A percentile compares a stretch with the other conserved stretches of the same genome.
phyloP scores from a whole-genome alignment of 2,113 vertebrate species.

The Bungarus multicinctus region DNA sequence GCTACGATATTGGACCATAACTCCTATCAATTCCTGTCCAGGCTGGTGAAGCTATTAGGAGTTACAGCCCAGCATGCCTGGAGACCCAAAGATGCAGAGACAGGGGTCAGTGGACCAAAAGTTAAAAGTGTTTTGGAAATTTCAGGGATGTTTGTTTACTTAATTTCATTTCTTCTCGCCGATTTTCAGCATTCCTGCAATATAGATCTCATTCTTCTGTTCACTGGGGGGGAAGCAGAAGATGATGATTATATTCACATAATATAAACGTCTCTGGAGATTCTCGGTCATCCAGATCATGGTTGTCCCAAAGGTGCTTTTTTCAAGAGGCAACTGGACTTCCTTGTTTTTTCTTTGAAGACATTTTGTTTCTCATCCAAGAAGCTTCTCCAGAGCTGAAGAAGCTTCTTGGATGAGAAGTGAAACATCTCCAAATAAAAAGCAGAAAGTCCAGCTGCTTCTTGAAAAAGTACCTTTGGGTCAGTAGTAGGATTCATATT shows the following conservation, averaged over 20 bases:
- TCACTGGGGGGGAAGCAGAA: neutral
- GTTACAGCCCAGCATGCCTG: neutral
- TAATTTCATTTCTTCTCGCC: neutral
- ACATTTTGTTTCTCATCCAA: too few species aligned
- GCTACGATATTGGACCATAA: neutral
- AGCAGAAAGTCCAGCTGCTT: too few species aligned
- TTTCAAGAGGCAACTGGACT: too few species aligned
- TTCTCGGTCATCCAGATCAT: too few species aligned
- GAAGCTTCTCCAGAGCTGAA: too few species aligned
- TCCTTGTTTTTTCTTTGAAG: too few species aligned
- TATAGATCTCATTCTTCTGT: neutral
- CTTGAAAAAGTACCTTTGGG: too few species aligned
- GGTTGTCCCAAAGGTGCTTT: too few species aligned
- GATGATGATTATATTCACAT: neutral
- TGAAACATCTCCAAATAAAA: too few species aligned
- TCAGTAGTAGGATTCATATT: too few species aligned
- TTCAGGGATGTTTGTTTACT: accelerated
- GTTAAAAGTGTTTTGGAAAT: neutral
- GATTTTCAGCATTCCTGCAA: neutral
- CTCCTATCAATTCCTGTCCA: neutral
- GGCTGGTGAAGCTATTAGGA: neutral
- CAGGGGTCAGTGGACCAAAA: neutral
- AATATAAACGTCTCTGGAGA: neutral
- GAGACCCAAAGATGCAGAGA: neutral
- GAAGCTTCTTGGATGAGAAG: too few species aligned